Evolutionary conservation across 2,888 invertebrate genomes (phyloP).

Genomic region (Temnothorax rugatulus): DNA sequence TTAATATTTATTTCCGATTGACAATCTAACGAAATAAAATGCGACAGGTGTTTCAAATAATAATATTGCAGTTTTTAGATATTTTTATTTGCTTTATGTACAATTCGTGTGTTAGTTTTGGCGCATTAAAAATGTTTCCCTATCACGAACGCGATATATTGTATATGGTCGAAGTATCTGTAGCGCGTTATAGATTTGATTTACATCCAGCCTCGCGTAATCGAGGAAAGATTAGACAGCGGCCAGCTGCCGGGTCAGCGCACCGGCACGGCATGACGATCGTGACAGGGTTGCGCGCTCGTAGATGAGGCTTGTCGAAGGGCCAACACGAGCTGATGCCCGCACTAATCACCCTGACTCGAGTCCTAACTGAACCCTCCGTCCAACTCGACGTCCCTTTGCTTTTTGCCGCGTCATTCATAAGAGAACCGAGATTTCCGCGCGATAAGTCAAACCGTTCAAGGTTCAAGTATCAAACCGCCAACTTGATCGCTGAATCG

Average conservation of each 20-base stretch:
- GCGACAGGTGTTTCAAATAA: not conserved
- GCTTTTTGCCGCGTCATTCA: constrained; percentile 84
- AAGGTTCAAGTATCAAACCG: constrained; percentile 56
- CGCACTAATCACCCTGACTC: constrained; percentile 75
- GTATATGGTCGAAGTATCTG: constrained; percentile 17
- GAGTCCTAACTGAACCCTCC: constrained; percentile 47
- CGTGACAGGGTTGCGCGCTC: constrained; percentile 59
- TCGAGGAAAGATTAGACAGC: constrained; percentile 83
- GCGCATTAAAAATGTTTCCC: not conserved
- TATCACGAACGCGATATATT: not conserved
- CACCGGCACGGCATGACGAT: constrained; percentile 64
- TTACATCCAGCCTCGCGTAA: constrained; percentile 78
- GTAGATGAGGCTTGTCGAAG: constrained; percentile 75
- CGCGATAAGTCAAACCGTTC: constrained; percentile 59
- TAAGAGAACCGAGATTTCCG: constrained; percentile 73
- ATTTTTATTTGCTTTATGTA: not conserved
- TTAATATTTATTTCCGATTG: not conserved
- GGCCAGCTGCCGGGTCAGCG: constrained; percentile 79
- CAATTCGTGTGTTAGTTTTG: not conserved
- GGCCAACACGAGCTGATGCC: constrained; percentile 74
- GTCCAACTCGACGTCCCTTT: constrained; percentile 37
- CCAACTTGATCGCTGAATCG: constrained; percentile 30
- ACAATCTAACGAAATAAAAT: not conserved
- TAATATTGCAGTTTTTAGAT: not conserved
- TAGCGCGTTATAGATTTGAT: constrained; percentile 72